Percentiles rank a stretch among this genome's conserved stretches.
phyloP scores from a whole-genome alignment of 1,140 invertebrate genomes.

The Trichogramma pretiosum region DNA sequence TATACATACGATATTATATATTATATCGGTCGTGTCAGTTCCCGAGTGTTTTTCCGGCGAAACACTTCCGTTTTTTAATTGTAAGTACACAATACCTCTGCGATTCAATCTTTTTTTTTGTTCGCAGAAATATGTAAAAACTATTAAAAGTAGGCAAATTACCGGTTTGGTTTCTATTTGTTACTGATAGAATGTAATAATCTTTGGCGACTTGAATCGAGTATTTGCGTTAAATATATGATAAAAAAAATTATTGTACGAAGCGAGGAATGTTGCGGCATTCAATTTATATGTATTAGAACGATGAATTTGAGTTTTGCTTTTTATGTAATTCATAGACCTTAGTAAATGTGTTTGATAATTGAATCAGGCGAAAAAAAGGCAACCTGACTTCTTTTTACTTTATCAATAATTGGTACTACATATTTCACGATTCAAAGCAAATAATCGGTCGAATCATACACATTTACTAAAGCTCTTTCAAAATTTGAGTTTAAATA shows the following conservation, averaged over 20 bases:
- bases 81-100: conserved; percentile 11
- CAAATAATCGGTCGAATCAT: too few relatives aligned
- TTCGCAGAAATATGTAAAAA: conserved; percentile 15
- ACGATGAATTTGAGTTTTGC: too few relatives aligned
- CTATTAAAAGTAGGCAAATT: too few relatives aligned
- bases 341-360: too few relatives aligned
- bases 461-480: too few relatives aligned
- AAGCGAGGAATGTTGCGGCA: conserved; percentile 27
- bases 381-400: too few relatives aligned
- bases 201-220: conserved; percentile 3
- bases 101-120: conserved; percentile 18
- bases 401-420: too few relatives aligned
- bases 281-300: too few relatives aligned
- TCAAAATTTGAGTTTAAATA: too few relatives aligned
- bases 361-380: too few relatives aligned
- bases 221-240: conserved; percentile 12
- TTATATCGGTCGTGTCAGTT: conserved; percentile 32
- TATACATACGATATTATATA: conserved; percentile 27
- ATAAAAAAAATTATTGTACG: conserved; percentile 15
- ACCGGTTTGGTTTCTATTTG: conserved; percentile 10
- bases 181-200: neutral
- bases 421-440: too few relatives aligned
- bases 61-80: conserved; percentile 21
- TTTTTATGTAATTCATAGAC: too few relatives aligned
- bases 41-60: conserved; percentile 25